A percentile compares a stretch with the other conserved stretches of the same genome.
These are phyloP conservation scores for Peromyscus leucopus DNA, from an alignment of 2,113 vertebrate species.

Conservation along the genomic window DNA sequence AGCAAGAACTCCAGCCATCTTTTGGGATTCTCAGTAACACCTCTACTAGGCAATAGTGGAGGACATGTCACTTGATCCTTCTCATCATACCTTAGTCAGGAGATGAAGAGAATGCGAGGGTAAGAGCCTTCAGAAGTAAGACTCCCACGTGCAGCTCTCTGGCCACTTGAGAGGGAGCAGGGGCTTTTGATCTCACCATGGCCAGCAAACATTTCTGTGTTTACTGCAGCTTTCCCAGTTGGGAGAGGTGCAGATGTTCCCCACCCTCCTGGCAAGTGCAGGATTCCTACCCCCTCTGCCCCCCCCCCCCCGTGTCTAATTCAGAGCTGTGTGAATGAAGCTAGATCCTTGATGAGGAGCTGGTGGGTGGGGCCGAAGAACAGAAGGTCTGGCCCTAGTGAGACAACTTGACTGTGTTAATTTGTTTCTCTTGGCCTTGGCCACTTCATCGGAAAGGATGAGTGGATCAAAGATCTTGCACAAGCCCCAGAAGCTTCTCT, in stretches of 20 bases:
- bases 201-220: background rate
- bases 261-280: background rate
- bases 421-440: conserved; percentile 20
- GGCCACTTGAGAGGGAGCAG: background rate
- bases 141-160: background rate
- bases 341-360: background rate
- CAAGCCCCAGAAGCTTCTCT: conserved; percentile 32
- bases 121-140: background rate
- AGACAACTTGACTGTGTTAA: conserved; percentile 26
- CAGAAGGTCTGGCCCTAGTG: background rate
- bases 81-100: background rate
- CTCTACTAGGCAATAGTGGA: background rate
- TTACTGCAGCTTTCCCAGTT: background rate
- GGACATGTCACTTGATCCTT: background rate
- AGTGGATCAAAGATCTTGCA: conserved; percentile 7
- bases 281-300: conserved; percentile 52
- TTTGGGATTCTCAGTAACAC: background rate
- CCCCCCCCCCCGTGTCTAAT: conserved; percentile 44
- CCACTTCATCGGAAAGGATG: background rate
- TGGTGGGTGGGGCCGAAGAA: background rate
- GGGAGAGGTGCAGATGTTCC: conserved; percentile 8
- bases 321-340: background rate
- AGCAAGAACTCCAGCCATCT: background rate
- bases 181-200: background rate
- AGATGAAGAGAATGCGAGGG: background rate